Base-by-base conservation (phyloP, 2,888 invertebrate species). In the Aspidiotus rigidus region DNA sequence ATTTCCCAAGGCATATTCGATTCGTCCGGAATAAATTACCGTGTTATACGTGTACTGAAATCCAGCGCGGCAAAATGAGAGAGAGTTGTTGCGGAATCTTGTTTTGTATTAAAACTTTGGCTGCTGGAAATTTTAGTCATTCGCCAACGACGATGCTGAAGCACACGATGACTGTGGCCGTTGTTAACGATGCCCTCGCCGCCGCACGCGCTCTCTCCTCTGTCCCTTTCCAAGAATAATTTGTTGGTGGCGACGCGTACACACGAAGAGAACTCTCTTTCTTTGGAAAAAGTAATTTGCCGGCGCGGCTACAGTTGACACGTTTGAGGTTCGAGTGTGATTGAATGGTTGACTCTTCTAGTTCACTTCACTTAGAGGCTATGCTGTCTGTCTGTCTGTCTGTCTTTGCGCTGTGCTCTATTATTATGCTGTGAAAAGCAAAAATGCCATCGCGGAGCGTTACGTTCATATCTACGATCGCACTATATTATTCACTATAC, bases 1-100 rank as follows among this genome's bases (percentile, higher is more conserved):
- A 64, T 64, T 64, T 64, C 64, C 64, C 64, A 64, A 64, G 64
- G 64, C 64, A 64, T 64, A 64, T 64, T 64, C 64, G 64, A 64
- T 64, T 54, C 64, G 64, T 64, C 64, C 64, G 64, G 64, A 64
- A 64, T 64, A 64, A 64, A 64, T 64, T 64, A 64, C 55, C 40
- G 9, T 17, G 16, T 10, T n/a, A 57, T 28, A 28, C 28, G 28
- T 28, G 28, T 28, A 28, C 28, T 1, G 28, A 28, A 28, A 28
- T 3, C 28, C 28, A 28, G 28, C 28, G 28, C 28, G 28, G 28
- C 5, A 28, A 28, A 28, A 28, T 28, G 28, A 28, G 28, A 28
- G 28, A 28, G 5, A 28, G 28, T 28, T 28, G 28, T 5, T 28
- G 5, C 28, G 57, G 15, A 16, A 57, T 16, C 15, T 57, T 16